phyloP scores from a whole-genome alignment of 2,113 vertebrate species.

The Percina caprodes region DNA sequence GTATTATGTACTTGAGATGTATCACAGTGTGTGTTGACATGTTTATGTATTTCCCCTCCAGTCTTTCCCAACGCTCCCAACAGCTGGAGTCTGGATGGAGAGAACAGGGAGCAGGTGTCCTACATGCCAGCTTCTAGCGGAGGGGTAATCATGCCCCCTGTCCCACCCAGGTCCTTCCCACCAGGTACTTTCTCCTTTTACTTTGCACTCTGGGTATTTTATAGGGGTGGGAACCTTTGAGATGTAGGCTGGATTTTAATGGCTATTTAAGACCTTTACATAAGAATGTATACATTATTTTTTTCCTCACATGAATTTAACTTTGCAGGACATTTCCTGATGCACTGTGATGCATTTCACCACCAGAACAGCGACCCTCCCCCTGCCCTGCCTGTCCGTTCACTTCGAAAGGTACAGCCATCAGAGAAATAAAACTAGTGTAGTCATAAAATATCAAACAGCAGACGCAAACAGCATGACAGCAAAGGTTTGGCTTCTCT shows the following conservation, averaged over 20 bases:
- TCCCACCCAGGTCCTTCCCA: slow-evolving; percentile 90
- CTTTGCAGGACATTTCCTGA: slow-evolving; percentile 91
- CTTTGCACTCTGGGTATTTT: not conserved
- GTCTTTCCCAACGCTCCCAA: slow-evolving; percentile 89
- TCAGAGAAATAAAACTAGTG: not conserved
- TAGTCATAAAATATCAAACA: not conserved
- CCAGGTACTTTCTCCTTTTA: slow-evolving; percentile 83
- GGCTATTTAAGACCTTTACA: not conserved
- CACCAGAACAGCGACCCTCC: slow-evolving; percentile 92
- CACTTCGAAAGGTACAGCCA: slow-evolving; percentile 88
- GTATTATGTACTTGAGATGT: not conserved
- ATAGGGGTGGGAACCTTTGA: not conserved
- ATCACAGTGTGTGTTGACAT: slow-evolving; percentile 10
- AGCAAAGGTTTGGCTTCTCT: not conserved
- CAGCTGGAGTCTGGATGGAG: slow-evolving; percentile 95
- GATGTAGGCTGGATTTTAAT: not conserved
- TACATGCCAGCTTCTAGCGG: slow-evolving; percentile 90
- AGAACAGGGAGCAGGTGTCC: slow-evolving; percentile 90
- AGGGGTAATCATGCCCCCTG: slow-evolving; percentile 88
- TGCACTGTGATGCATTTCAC: slow-evolving; percentile 96
- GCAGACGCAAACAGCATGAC: not conserved
- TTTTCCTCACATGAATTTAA: not conserved
- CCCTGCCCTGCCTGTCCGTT: slow-evolving; percentile 92
- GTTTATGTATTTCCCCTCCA: slow-evolving; percentile 54
- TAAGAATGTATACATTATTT: not conserved